Evolutionary conservation across 2,113 vertebrate species (phyloP).

Genomic region (Tor tambroides): DNA sequence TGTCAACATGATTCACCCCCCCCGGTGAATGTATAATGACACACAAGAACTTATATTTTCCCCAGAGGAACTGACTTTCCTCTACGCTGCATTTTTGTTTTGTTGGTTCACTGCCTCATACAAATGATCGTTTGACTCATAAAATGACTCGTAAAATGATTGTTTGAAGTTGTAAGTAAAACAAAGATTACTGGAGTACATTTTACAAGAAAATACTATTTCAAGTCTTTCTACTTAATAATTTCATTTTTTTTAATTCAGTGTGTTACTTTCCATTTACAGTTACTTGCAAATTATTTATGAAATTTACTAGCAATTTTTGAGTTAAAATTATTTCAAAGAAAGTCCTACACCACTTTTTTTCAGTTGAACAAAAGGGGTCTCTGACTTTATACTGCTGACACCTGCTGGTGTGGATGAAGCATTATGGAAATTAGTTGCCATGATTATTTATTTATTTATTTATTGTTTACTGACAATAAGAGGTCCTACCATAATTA

Average conservation of each 20-base stretch:
- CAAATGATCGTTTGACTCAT: not conserved
- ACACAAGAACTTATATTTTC: not conserved
- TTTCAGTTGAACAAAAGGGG: not conserved
- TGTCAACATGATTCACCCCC: not conserved
- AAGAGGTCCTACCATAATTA: not conserved
- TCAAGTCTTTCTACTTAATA: not conserved
- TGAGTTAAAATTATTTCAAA: not conserved
- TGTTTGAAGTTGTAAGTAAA: not conserved
- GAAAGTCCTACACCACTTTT: not conserved
- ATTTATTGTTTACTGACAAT: not conserved
- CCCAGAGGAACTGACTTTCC: not conserved
- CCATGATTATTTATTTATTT: not conserved
- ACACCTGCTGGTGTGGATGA: constrained; percentile 7
- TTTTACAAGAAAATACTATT: not conserved
- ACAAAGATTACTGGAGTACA: not conserved
- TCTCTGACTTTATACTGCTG: not conserved
- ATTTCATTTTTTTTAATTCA: not conserved
- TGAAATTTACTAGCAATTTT: no score
- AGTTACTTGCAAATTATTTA: not conserved
- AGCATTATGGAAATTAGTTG: not conserved
- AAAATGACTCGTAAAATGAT: not conserved
- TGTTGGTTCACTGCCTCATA: not conserved
- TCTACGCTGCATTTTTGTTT: not conserved
- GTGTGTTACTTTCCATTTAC: not conserved
- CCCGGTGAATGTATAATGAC: not conserved